Evolutionary conservation across 2,113 vertebrate genomes (phyloP).

Genomic region (Petromus typicus): DNA sequence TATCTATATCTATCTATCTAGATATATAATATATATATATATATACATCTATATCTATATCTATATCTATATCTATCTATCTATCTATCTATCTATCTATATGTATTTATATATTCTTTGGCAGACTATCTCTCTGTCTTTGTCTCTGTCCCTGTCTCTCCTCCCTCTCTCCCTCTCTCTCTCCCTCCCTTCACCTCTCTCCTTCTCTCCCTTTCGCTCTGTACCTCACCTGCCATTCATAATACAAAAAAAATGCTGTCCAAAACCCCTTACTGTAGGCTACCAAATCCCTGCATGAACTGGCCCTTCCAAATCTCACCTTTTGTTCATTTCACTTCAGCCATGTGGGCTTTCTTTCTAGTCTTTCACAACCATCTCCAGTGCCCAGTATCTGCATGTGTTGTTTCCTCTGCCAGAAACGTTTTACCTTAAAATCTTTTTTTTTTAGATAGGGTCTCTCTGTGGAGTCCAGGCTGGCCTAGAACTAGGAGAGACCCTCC

Average conservation of each 20-base stretch:
- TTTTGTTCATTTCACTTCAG: slow-evolving; percentile 22
- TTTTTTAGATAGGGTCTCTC: not conserved
- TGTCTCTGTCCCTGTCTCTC: no score
- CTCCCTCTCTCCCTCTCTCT: not conserved
- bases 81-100: no score
- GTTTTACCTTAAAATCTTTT: not conserved
- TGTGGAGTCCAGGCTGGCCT: not conserved
- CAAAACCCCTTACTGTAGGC: not conserved
- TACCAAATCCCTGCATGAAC: not conserved
- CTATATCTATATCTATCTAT: not conserved
- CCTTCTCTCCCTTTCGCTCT: not conserved
- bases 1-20: no score
- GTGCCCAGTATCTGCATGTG: not conserved
- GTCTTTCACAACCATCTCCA: slow-evolving; percentile 27
- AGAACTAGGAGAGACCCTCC: not conserved
- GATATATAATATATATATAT: no score
- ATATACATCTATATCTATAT: no score
- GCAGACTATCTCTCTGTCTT: no score
- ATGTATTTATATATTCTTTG: no score
- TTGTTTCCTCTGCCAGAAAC: not conserved
- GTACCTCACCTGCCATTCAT: not conserved
- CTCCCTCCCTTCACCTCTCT: not conserved
- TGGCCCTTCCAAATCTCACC: not conserved
- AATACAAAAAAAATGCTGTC: not conserved
- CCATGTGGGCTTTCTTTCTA: not conserved